phyloP scores from a whole-genome alignment of 2,888 invertebrate genomes.

The Marronus borbonicus region DNA sequence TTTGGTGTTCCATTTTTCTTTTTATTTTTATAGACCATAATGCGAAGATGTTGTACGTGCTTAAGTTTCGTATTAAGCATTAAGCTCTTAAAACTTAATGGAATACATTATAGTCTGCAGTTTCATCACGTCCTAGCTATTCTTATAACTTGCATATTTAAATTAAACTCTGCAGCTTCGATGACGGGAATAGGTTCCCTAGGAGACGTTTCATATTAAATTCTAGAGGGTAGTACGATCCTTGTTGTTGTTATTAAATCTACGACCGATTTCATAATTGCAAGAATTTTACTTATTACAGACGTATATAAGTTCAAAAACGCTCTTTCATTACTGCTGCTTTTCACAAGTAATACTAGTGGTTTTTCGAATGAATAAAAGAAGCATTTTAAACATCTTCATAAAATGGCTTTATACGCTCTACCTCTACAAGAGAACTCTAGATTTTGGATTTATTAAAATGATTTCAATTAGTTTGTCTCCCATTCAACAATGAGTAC shows the following conservation, averaged over 20 bases:
- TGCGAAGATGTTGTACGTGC: neutral
- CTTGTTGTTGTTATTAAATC: neutral
- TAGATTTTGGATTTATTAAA: too few relatives aligned
- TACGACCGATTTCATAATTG: neutral
- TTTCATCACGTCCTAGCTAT: constrained; percentile 11
- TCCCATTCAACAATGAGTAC: too few relatives aligned
- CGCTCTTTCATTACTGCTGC: too few relatives aligned
- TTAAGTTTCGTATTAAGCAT: constrained; percentile 5
- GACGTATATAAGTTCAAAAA: too few relatives aligned
- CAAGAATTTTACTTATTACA: neutral
- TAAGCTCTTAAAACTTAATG: constrained; percentile 1
- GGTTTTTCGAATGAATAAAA: too few relatives aligned
- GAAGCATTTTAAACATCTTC: too few relatives aligned
- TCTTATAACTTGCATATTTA: constrained; percentile 21
- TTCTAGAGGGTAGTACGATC: neutral
- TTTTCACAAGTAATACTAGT: too few relatives aligned
- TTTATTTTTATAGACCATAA: too few relatives aligned
- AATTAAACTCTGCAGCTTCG: constrained; percentile 19
- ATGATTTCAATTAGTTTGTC: too few relatives aligned
- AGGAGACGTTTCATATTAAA: constrained; percentile 7
- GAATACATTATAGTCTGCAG: constrained; percentile 2
- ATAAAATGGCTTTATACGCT: too few relatives aligned
- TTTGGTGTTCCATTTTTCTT: too few relatives aligned
- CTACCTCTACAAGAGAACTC: neutral
- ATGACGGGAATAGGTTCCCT: constrained; percentile 1